phyloP scores from a whole-genome alignment of 1,140 invertebrate genomes.

The Euglossa dilemma region DNA sequence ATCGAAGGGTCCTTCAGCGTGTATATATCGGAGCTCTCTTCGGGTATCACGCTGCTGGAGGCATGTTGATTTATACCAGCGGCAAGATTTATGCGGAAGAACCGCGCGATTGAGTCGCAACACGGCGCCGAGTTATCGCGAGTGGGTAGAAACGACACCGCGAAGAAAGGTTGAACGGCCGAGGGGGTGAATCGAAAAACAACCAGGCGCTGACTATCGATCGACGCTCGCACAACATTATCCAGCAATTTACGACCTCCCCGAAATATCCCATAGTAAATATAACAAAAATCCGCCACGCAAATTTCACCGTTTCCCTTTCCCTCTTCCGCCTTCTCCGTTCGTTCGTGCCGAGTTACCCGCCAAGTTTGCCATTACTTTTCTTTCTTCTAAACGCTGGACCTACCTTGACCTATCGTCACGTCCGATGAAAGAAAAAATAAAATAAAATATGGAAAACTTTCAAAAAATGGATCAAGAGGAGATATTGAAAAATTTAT shows the following conservation, averaged over 20 bases:
- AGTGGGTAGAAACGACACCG: constrained; percentile 79
- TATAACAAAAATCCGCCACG: neutral
- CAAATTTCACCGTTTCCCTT: constrained; percentile 29
- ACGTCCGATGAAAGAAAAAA: too few species aligned
- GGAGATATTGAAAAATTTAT: too few species aligned
- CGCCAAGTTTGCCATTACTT: too few species aligned
- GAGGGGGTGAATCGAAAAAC: constrained; percentile 39
- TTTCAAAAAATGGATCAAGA: too few species aligned
- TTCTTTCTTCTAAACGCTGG: too few species aligned
- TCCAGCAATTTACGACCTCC: constrained; percentile 69
- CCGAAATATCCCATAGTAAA: neutral
- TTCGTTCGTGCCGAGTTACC: too few species aligned
- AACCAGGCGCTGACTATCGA: constrained; percentile 71
- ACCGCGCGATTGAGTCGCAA: constrained; percentile 81
- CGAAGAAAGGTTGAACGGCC: constrained; percentile 35
- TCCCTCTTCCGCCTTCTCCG: neutral
- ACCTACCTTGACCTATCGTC: too few species aligned
- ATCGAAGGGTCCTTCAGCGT: constrained; percentile 78
- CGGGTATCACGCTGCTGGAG: constrained; percentile 79
- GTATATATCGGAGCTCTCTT: constrained; percentile 68
- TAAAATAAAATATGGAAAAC: too few species aligned
- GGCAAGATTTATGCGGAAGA: constrained; percentile 81
- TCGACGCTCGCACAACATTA: constrained; percentile 62
- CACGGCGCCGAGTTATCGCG: constrained; percentile 81
- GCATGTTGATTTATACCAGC: constrained; percentile 80